Evolutionary conservation across 2,113 vertebrate species (phyloP), one percentile per base, ranked within the genome.

Genomic region (Psittacara wagleri): DNA sequence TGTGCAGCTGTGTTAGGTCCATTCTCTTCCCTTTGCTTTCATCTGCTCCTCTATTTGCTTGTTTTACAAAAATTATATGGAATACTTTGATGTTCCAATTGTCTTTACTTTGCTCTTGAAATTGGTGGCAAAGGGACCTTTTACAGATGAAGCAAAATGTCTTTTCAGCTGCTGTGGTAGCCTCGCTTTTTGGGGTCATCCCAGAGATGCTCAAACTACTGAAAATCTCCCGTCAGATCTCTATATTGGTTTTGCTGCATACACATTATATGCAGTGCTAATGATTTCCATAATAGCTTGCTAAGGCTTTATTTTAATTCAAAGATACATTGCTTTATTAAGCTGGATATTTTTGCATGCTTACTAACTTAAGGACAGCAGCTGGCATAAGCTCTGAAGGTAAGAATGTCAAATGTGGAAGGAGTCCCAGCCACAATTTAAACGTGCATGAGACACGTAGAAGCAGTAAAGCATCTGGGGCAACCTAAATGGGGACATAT

Each of bases 381-480:
- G 80, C 74, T 94, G 83, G 76, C 90, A 48, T 52, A 81, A 72
- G 59, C 49, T 95, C 81, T 66, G 62, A 39, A 91, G 69, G 69
- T 62, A 95, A 69, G 49, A 76, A 69, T 17, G 63, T 75, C 74
- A 86, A 68, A 39, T 0, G 27, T 10, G 20, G 77, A 95, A 72
- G 73, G 46, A 93, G 77, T 76, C 63, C 86, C 81, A 74, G 80
- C 29, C 3, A 69, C 72, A 62, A 52, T 77, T 91, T 41, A 63
- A 83, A 66, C 9, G 61, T 6, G 18, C 44, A 37, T 1, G 18
- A 86, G 72, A 89, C 25, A 75, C 54, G 55, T 10, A 64, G 83
- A 70, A 55, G 73, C 67, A 81, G 48, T 70, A 90, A 86, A 89
- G n/a, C 86, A 92, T 92, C 85, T 90, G 92, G 81, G 75, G 37